Conservation (phyloP, 2,797 vertebrate genomes). For the Miichthys miiuy region DNA sequence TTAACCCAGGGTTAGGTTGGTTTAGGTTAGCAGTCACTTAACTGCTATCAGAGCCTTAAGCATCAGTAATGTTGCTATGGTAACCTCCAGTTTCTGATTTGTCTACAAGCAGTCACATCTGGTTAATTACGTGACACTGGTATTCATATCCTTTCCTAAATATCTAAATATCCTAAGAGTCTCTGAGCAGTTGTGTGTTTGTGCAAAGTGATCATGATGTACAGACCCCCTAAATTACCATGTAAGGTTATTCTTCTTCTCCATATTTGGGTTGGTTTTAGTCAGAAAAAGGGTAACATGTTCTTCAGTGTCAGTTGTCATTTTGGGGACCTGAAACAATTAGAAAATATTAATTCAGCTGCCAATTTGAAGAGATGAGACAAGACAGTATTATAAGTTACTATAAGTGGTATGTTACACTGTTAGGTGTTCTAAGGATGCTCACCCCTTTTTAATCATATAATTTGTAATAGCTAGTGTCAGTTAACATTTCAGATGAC, state of each 20-base stretch:
- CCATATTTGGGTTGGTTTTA: too few relatives aligned
- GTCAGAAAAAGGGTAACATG: too few relatives aligned
- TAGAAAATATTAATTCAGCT: neutral
- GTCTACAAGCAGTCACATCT: neutral
- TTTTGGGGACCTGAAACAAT: too few relatives aligned
- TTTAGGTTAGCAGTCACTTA: neutral
- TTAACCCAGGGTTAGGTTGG: neutral
- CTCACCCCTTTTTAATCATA: neutral
- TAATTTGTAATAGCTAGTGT: neutral
- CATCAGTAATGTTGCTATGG: neutral
- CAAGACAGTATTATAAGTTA: too few relatives aligned
- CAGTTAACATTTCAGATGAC: neutral
- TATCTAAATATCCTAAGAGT: too few relatives aligned
- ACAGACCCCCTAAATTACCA: too few relatives aligned
- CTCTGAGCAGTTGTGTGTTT: too few relatives aligned
- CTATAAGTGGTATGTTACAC: neutral
- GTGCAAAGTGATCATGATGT: too few relatives aligned
- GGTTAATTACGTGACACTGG: neutral
- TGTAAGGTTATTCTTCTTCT: too few relatives aligned
- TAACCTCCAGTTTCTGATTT: neutral
- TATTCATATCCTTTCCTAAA: too few relatives aligned
- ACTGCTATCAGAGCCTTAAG: neutral
- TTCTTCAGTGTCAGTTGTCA: too few relatives aligned
- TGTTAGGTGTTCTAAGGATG: neutral
- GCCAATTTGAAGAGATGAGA: neutral